Evolutionary conservation across 1,140 invertebrate species (phyloP), one percentile per base, ranked within the genome.

Genomic region (Cydia splendana): DNA sequence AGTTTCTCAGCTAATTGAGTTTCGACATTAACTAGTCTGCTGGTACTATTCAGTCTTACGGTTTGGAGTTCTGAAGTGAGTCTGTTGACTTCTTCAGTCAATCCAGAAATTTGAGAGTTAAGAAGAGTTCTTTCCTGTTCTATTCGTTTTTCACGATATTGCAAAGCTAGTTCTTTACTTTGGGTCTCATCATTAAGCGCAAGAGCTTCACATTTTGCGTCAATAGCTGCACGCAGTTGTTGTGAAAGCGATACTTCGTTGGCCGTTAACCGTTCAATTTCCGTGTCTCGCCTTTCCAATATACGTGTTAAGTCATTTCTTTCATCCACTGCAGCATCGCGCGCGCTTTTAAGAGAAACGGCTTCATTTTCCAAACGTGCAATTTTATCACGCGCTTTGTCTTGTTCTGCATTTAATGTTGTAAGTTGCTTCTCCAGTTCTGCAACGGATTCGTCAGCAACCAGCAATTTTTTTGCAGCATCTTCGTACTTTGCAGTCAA

Each of bases 121-220:
- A 98, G 85, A 75, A 98, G 94, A 12, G 93, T 90, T 79, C 95
- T 95, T 91, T 98, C 97, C 89, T 97, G 96, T 81, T 98, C 96
- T 65, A 98, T 92, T n/a, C 96, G 93, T 85, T 96, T 96, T 91
- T 98, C 97, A 90, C 96, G 96, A 85, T 95, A 96, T 79, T 98
- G 95, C 28, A 97, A 87, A 10, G 95, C 95, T 28, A 97, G 93
- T 91, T 98, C 96, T 83, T 96, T 95, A 80, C 96, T 96, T 80
- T 96, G 94, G 20, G 97, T 93, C 93, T 98, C 97, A 92, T 98
- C 97, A 74, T 96, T 94, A 71, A 96, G 95, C 18, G 95, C 95
- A 30, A 98, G 87, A 6, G 97, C 97, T 93, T 97, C 96, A 93
- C 96, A 98, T 93, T 98, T 98, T 4, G 96, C 94, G 79, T 95